A percentile compares a stretch with the other conserved stretches of the same genome.
Conservation (phyloP, 2,113 vertebrate genomes). For the Limnothrissa miodon region DNA sequence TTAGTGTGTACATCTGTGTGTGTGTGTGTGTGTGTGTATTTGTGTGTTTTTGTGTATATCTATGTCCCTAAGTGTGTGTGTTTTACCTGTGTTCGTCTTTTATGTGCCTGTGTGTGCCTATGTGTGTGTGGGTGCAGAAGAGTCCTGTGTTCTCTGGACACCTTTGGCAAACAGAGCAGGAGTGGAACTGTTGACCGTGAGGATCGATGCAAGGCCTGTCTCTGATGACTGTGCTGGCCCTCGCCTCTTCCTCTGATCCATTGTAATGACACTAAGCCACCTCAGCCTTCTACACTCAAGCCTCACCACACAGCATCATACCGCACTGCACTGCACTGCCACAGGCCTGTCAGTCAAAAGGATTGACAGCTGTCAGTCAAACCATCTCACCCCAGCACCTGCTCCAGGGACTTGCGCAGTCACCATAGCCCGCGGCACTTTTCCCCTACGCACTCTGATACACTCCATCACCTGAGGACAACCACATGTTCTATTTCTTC, state of each 20-base stretch:
- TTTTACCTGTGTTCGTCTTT: no score
- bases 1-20: not conserved
- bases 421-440: no score
- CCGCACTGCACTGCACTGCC: no score
- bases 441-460: not conserved
- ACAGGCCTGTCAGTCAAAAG: not conserved
- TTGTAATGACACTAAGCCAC: not conserved
- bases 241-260: not conserved
- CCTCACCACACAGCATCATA: not conserved
- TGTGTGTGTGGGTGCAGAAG: not conserved
- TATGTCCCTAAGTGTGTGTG: not conserved
- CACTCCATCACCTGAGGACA: no score
- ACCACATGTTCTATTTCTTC: not conserved
- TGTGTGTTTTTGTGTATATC: not conserved
- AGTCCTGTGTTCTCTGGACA: not conserved
- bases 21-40: not conserved
- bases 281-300: not conserved
- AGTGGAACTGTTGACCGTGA: slow-evolving; percentile 40
- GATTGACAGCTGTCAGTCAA: not conserved
- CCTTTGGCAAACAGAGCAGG: slow-evolving; percentile 32
- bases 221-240: not conserved
- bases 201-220: not conserved
- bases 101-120: not conserved
- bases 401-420: no score
- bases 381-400: not conserved